These are phyloP conservation scores for Nudaria mundana DNA, from an alignment of 2,888 invertebrate species.

Conservation along the genomic window DNA sequence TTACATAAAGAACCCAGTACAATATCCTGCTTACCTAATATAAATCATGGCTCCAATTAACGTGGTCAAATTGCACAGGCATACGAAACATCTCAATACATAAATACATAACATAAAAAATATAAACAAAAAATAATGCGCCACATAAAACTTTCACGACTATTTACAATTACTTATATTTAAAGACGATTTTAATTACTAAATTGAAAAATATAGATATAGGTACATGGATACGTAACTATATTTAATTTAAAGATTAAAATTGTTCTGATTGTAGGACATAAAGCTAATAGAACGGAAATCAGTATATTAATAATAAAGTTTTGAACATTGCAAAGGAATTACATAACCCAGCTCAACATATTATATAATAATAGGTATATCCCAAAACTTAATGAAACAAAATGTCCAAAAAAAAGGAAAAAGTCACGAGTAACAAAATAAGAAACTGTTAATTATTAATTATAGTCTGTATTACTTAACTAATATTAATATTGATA, in stretches of 20 bases:
- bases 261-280: constrained; percentile 57
- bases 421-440: constrained; percentile 20
- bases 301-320: constrained; percentile 52
- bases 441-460: constrained; percentile 16
- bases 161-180: constrained; percentile 74
- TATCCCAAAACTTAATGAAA: constrained; percentile 39
- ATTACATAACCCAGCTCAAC: constrained; percentile 35
- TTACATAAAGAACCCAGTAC: constrained; percentile 21
- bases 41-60: constrained; percentile 32
- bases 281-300: constrained; percentile 61
- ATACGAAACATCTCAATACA: constrained; percentile 65
- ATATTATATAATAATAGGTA: constrained; percentile 45
- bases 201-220: constrained; percentile 77
- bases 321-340: constrained; percentile 29
- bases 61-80: constrained; percentile 45
- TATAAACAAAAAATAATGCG: constrained; percentile 71
- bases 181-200: constrained; percentile 70
- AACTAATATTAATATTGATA: constrained; percentile 39
- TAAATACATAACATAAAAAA: constrained; percentile 70
- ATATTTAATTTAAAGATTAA: constrained; percentile 66
- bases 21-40: constrained; percentile 18
- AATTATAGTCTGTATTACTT: constrained; percentile 25
- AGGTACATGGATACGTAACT: constrained; percentile 76
- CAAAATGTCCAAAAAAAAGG: constrained; percentile 23
- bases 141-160: constrained; percentile 78